Evolutionary conservation across 2,113 vertebrate species (phyloP).

Genomic region (Rhynchopsitta pachyrhyncha): DNA sequence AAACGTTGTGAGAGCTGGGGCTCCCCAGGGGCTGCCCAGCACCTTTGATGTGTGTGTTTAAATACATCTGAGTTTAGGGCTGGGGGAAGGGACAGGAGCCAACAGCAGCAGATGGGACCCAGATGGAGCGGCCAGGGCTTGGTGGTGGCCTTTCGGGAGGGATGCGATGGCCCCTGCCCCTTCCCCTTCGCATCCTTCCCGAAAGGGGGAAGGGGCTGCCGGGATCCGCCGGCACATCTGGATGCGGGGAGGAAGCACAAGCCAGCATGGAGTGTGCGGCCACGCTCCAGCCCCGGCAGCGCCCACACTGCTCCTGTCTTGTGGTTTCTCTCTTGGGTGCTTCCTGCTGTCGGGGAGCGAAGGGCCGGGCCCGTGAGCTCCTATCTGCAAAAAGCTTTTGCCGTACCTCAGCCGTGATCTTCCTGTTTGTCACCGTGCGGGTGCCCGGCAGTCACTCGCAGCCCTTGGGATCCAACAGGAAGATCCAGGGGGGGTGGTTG

Average conservation of each 20-base stretch:
- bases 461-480: fast-evolving
- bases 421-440: conserved; percentile 30
- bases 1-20: conserved; percentile 9
- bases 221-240: background rate
- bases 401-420: background rate
- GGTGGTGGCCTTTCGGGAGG: conserved; percentile 12
- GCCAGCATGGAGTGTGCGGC: fast-evolving
- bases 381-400: background rate
- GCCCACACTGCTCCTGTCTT: background rate
- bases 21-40: background rate
- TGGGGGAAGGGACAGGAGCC: conserved; percentile 32
- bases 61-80: conserved; percentile 50
- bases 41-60: conserved; percentile 70
- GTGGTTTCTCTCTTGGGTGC: conserved; percentile 30
- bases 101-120: conserved; percentile 69
- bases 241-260: background rate
- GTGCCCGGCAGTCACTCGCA: fast-evolving
- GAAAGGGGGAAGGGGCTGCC: background rate
- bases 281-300: background rate
- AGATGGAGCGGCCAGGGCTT: conserved; percentile 3
- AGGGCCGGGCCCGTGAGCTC: background rate
- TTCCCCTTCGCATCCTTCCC: background rate
- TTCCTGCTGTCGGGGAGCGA: conserved; percentile 25
- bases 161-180: background rate
- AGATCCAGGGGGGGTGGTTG: background rate